Base-by-base conservation (phyloP, 2,113 vertebrate species). In the Pygoscelis antarcticus region DNA sequence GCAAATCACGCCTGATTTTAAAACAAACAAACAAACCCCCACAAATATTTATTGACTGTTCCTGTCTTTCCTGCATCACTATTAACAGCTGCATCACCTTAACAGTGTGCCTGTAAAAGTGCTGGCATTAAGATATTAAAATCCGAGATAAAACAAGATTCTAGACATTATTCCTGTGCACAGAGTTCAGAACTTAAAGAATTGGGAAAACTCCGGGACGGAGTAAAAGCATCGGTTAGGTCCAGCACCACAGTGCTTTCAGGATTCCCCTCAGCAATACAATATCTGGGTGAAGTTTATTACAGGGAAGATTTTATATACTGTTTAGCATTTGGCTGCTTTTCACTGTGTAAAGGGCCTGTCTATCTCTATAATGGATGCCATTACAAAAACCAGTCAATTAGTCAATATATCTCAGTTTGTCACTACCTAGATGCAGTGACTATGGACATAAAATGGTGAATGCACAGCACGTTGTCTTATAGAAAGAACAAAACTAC, bases 1-100 rank as follows among this genome's bases (percentile, higher is more conserved):
- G 19, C 20, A 60, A 94, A 27, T 32, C 3, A 1, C 1, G 1
- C 2, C 2, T 40, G 10, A 51, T 47, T 58, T 15, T 8, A 52
- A 64, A 19, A 11, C 10, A 47, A 55, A 30, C 9, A 42, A 9
- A 10, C 17, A 46, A 22, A 58, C 57, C 3, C 2, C 7, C 22
- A 46, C 18, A 79, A 60, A 42, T 44, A 70, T 47, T 55, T 55
- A 34, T 40, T 44, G 12, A 15, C 18, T 60, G 13, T 25, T 85
- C 42, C 52, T 13, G 0, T 8, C 18, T 89, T 80, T 83, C 20
- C 26, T 60, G 11, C 15, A 51, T 55, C 22, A 5, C 6, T 78
- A 4, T 47, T 23, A 36, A 77, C 2, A 38, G 8, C 36, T 23
- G 46, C 20, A 47, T 23, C 21, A 18, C 30, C 38, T 40, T 58